Evolutionary conservation across 2,113 vertebrate species (phyloP).

Genomic region (Pantherophis guttatus): DNA sequence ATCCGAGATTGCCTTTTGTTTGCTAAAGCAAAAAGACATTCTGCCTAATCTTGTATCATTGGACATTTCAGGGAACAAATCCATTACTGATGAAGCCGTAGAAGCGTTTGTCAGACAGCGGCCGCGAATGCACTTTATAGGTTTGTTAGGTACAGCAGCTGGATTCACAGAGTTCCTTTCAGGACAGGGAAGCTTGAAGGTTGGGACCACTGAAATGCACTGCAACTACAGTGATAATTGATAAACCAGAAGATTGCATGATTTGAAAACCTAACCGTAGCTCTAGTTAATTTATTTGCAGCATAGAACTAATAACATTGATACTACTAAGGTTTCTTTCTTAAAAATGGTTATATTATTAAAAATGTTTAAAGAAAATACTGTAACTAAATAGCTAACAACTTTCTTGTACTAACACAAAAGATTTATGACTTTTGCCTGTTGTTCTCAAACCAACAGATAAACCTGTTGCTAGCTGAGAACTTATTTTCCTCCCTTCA

Average conservation of each 20-base stretch:
- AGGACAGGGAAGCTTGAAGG: constrained; percentile 80
- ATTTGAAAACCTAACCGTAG: neutral
- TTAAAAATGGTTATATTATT: neutral
- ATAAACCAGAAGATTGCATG: too few relatives aligned
- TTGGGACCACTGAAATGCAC: constrained; percentile 52
- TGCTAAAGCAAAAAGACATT: constrained; percentile 80
- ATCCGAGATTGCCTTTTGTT: constrained; percentile 80
- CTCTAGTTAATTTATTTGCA: neutral
- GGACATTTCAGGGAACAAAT: constrained; percentile 82
- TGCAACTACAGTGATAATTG: neutral
- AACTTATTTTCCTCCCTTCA: neutral
- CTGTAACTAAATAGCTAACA: neutral
- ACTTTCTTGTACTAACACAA: neutral
- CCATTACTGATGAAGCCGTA: constrained; percentile 79
- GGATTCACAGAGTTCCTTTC: constrained; percentile 86
- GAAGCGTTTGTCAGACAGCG: constrained; percentile 77
- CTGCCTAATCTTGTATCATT: constrained; percentile 80
- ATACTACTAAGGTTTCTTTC: neutral
- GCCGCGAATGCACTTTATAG: constrained; percentile 82
- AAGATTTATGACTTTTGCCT: neutral
- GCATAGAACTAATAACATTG: neutral
- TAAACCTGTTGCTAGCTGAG: neutral
- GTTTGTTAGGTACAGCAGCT: constrained; percentile 86
- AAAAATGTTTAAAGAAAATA: neutral
- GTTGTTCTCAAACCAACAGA: neutral